phyloP scores from a whole-genome alignment of 2,888 invertebrate genomes.

The Hirtodrosophila alboralis region DNA sequence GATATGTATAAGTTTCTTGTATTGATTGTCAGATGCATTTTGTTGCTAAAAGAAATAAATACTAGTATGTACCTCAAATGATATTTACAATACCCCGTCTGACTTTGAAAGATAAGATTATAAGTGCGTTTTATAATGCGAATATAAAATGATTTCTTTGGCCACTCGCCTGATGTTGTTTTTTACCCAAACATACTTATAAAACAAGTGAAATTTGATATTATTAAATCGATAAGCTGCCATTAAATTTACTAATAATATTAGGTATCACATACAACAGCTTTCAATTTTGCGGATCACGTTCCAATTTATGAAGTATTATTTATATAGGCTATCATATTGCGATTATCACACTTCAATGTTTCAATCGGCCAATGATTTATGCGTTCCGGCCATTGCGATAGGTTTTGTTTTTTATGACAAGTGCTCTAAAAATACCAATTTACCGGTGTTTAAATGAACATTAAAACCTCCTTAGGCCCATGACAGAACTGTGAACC shows the following conservation, averaged over 20 bases:
- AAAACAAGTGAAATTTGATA: constrained; percentile 1
- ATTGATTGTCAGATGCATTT: too few species aligned
- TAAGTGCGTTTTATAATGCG: too few species aligned
- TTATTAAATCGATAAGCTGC: constrained; percentile 10
- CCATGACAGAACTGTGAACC: constrained; percentile 14
- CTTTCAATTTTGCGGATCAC: constrained; percentile 18
- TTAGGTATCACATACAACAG: constrained; percentile 1
- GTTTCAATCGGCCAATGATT: constrained; percentile 56
- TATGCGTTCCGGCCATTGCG: constrained; percentile 51
- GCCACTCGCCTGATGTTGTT: too few species aligned
- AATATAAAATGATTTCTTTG: not conserved
- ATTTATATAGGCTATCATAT: constrained; percentile 25
- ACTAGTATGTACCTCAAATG: too few species aligned
- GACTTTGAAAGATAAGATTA: too few species aligned
- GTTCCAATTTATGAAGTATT: constrained; percentile 4
- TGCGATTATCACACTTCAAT: constrained; percentile 20
- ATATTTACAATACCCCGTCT: too few species aligned
- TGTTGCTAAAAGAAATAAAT: too few species aligned
- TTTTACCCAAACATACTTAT: too few species aligned
- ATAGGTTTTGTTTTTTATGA: constrained; percentile 55
- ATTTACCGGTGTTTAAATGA: constrained; percentile 77
- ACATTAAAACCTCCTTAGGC: constrained; percentile 71
- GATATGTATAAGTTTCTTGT: too few species aligned
- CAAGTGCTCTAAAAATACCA: constrained; percentile 71
- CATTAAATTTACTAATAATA: not conserved